Conservation (phyloP, 1,140 invertebrate species). For the Cotesia chilonis region DNA sequence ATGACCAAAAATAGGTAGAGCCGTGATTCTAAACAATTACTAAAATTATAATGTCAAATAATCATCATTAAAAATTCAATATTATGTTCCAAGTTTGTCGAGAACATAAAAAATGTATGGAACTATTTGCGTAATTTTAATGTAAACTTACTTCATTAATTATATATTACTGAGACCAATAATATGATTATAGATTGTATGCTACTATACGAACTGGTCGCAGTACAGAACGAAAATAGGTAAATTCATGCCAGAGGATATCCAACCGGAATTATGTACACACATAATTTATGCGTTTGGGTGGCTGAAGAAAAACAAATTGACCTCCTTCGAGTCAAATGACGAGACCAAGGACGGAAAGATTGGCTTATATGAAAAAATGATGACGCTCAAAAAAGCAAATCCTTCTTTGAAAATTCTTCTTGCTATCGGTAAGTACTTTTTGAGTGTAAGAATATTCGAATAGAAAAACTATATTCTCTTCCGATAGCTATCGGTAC, state of each 20-base stretch:
- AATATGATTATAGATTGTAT: constrained; percentile 74
- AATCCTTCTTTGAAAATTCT: constrained; percentile 91
- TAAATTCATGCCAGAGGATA: constrained; percentile 94
- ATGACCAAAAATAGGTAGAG: too few relatives aligned
- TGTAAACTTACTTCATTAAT: too few relatives aligned
- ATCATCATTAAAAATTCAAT: too few relatives aligned
- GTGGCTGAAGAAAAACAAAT: constrained; percentile 94
- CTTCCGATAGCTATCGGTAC: background rate
- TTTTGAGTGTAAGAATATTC: background rate
- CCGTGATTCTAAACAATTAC: too few relatives aligned
- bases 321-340: constrained; percentile 90
- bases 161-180: too few relatives aligned
- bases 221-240: constrained; percentile 93
- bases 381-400: constrained; percentile 83
- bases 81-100: too few relatives aligned
- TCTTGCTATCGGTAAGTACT: constrained; percentile 82
- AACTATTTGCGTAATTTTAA: too few relatives aligned
- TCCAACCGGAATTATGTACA: constrained; percentile 93
- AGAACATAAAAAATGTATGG: too few relatives aligned
- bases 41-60: too few relatives aligned
- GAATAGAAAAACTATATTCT: background rate
- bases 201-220: constrained; percentile 98
- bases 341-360: constrained; percentile 94
- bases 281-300: constrained; percentile 97
- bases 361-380: constrained; percentile 85